Evolutionary conservation across 1,140 invertebrate species (phyloP).

Genomic region (Caerostris darwini): DNA sequence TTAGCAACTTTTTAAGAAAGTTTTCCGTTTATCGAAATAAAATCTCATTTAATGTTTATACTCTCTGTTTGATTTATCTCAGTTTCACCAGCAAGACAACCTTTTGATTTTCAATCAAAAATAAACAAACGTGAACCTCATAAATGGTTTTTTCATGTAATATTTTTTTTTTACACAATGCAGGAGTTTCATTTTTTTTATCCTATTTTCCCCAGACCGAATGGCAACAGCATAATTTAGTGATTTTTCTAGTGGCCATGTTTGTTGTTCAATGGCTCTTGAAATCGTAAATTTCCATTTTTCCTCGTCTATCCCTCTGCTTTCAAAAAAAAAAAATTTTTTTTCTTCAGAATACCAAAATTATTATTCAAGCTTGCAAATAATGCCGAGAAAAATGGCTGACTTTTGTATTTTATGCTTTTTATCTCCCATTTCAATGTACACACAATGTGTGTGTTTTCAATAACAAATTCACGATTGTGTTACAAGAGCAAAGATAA

Average conservation of each 20-base stretch:
- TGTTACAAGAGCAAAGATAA: too few relatives aligned
- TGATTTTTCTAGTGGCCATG: conserved; percentile 67
- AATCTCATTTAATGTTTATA: conserved; percentile 55
- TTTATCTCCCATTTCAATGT: not conserved
- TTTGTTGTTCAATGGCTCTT: conserved; percentile 49
- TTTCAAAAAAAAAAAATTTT: not conserved
- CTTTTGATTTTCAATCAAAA: conserved; percentile 44
- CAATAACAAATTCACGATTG: too few relatives aligned
- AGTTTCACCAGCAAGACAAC: not conserved
- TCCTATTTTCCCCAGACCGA: conserved; percentile 1
- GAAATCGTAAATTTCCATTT: conserved; percentile 44
- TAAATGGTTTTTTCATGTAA: conserved; percentile 59
- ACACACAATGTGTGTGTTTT: too few relatives aligned
- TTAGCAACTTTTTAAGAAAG: conserved; percentile 30
- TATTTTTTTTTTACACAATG: not conserved
- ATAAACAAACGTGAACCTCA: conserved; percentile 22
- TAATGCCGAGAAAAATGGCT: not conserved
- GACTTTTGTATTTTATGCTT: not conserved
- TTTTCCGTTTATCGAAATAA: conserved; percentile 14
- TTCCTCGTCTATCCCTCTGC: not conserved
- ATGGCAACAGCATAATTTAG: conserved; percentile 64
- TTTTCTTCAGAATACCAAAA: not conserved
- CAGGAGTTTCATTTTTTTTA: not conserved
- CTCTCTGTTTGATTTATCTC: conserved; percentile 28
- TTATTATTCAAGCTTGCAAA: not conserved